Evolutionary conservation across 1,140 invertebrate species (phyloP), one percentile per base, ranked within the genome.

Genomic region (Drosophila funebris): DNA sequence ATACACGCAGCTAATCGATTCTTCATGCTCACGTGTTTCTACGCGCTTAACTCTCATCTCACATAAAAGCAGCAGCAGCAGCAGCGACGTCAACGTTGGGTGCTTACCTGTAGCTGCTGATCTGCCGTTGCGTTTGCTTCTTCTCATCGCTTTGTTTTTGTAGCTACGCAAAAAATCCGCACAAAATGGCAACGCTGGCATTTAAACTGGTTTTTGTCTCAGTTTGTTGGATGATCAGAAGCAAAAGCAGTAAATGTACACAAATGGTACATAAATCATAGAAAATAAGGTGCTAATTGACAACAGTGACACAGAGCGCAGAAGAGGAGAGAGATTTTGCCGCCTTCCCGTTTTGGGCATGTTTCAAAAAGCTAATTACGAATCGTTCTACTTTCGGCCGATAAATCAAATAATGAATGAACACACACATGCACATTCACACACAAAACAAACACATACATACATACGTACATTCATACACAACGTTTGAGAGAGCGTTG

Each of bases 381-480:
- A 67, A 72, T 52, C 61, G 68, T 72, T 72, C 69, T 68, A 73
- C 70, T 68, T 60, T 68, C 16, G 44, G 16, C 46, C 68, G 54
- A 76, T 85, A 85, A 85, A 85, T 85, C 80, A 84, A 85, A 73
- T 76, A 76, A 76, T 80, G 76, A 84, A 84, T 85, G 81, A 77
- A 66, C 62, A 50, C 31, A 52, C 54, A 36, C 64, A 43, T 58
- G 22, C 41, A 46, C 46, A 53, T 50, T 53, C 41, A 36, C 18
- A 20, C 7, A 16, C 11, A 53, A 31, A 9, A n/a, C n/a, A n/a
- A n/a, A n/a, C n/a, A n/a, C n/a, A 13, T 13, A 31, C 13, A 67
- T 22, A 33, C n/a, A 52, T 16, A 39, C 9, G 56, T 9, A 27
- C 4, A 36, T 13, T 24, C 7, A 41, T 6, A 54, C 11, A 53